Base-by-base conservation (phyloP, 2,888 invertebrate species). In the Elysia crispata region DNA sequence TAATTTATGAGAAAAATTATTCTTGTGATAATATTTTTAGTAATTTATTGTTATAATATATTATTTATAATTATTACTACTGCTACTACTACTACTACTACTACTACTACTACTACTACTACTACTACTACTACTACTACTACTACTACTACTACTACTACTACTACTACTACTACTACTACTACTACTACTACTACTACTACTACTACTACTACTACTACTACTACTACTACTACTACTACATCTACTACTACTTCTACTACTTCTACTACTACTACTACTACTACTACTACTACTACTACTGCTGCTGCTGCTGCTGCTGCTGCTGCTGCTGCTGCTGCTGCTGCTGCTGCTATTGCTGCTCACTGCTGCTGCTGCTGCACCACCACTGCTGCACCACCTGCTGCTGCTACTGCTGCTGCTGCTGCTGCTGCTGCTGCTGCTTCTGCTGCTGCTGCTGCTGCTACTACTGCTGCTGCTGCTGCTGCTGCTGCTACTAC, bases 61-160 rank as follows among this genome's bases (percentile, higher is more conserved):
- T 41, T 41, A 41, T 41, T 15, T 49, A 72, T 25, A n/a, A 1
- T 25, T 49, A 41, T 18, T 41, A 69, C 41, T 69, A 69, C 31
- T 72, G n/a, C 50, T 23, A 15, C 25, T 49, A 41, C 50, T 49
- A 72, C 50, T n/a, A 67, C 67, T 67, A 31, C 67, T 28, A 3
- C 41, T 30, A 49, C 50, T 72, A 72, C 50, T 72, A 72, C 72
- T 49, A 25, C 72, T 49, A 41, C 72, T 49, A 72, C 72, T 49
- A 49, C 72, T 49, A 41, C 50, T 49, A 49, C 50, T 49, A 72
- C 49, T 49, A 49, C 72, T 49, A 49, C 15, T 49, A 49, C 41
- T 49, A 23, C 41, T 49, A 41, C 50, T 72, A 72, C 50, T 41
- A 49, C 50, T 49, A 18, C 25, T 49, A 72, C 23, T 49, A 72